These are phyloP conservation scores for Eriosoma lanigerum DNA, from an alignment of 1,140 invertebrate genomes.

Conservation along the genomic window DNA sequence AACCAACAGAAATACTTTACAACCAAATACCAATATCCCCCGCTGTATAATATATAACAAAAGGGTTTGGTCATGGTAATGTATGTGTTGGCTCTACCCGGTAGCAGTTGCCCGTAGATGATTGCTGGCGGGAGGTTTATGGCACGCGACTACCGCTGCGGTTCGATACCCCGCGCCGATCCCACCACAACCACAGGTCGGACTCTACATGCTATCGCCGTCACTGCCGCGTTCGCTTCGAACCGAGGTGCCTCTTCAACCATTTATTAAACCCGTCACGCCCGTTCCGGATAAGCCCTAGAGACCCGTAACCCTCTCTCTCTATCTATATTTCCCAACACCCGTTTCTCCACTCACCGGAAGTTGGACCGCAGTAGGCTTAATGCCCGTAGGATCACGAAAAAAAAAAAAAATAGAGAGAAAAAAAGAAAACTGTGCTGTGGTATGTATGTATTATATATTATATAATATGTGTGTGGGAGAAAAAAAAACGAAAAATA, in stretches of 20 bases:
- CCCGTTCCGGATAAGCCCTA: slow-evolving; percentile 51
- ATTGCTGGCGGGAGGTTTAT: slow-evolving; percentile 52
- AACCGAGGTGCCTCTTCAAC: slow-evolving; percentile 51
- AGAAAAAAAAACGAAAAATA: slow-evolving; percentile 13
- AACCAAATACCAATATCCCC: no score
- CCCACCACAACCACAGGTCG: neutral
- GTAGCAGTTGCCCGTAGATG: slow-evolving; percentile 46
- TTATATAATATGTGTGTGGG: neutral
- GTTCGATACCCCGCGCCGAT: slow-evolving; percentile 49
- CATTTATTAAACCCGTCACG: slow-evolving; percentile 52
- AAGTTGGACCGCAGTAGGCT: slow-evolving; percentile 51
- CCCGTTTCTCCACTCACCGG: slow-evolving; percentile 37
- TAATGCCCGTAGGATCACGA: slow-evolving; percentile 49
- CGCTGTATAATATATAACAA: no score
- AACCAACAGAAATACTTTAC: no score
- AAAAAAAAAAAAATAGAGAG: slow-evolving; percentile 34
- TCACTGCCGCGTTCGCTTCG: slow-evolving; percentile 41
- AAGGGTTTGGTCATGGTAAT: neutral
- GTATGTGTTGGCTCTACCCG: slow-evolving; percentile 30
- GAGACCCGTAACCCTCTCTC: slow-evolving; percentile 49
- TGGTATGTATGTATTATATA: neutral
- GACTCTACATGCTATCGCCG: slow-evolving; percentile 46
- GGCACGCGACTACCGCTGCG: slow-evolving; percentile 52
- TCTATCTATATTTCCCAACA: neutral
- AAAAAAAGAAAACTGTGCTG: slow-evolving; percentile 5